A percentile compares a stretch with the other conserved stretches of the same genome.
phyloP scores from a whole-genome alignment of 35 echinoderm and acorn worm genomes.

The Lytechinus variegatus region DNA sequence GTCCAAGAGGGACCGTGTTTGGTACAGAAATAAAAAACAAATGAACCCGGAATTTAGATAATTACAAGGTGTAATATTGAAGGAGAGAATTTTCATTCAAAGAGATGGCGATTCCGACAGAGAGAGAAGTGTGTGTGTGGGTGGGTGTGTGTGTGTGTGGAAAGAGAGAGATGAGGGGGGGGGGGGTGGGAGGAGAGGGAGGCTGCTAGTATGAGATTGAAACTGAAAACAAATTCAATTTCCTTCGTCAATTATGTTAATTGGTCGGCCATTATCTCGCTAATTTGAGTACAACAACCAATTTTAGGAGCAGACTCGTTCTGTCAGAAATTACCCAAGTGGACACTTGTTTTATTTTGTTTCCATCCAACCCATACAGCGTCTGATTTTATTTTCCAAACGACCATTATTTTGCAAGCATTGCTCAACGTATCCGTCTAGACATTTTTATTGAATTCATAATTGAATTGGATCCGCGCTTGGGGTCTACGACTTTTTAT shows the following conservation, averaged over 20 bases:
- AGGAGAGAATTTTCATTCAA: too few species aligned
- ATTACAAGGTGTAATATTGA: too few species aligned
- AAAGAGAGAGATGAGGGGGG: too few species aligned
- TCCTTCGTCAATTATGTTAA: not conserved
- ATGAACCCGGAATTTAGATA: too few species aligned
- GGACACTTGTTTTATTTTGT: not conserved
- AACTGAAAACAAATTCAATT: not conserved
- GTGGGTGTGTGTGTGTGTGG: too few species aligned
- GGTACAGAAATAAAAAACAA: too few species aligned
- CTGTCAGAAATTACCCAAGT: not conserved
- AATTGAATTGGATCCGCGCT: not conserved
- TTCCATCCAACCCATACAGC: not conserved
- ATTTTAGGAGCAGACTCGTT: not conserved
- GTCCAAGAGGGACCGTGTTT: too few species aligned
- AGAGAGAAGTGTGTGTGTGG: too few species aligned
- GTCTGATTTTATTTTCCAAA: not conserved
- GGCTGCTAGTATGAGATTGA: not conserved
- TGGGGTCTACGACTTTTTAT: not conserved
- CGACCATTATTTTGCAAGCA: not conserved
- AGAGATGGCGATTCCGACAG: too few species aligned
- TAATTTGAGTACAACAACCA: not conserved
- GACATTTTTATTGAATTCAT: not conserved
- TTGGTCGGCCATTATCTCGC: too few species aligned
- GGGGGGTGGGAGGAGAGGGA: not conserved
- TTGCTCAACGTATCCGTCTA: not conserved